Evolutionary conservation across 2,888 invertebrate species (phyloP).

Genomic region (Apamea crenata): DNA sequence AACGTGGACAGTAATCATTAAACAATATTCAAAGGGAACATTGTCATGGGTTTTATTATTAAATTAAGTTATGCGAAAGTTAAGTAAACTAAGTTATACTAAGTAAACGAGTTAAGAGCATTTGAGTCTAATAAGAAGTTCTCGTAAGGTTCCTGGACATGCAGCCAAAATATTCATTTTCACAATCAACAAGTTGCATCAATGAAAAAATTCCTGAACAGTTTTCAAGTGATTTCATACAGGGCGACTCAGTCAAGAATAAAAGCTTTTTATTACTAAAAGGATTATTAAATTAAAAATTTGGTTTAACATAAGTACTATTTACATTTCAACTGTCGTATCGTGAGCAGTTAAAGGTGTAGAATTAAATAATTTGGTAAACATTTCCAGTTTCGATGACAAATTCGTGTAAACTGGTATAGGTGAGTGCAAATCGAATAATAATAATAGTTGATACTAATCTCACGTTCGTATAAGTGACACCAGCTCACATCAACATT

Average conservation of each 20-base stretch:
- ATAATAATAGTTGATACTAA: slow-evolving; percentile 36
- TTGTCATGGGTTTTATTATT: slow-evolving; percentile 6
- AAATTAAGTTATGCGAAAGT: slow-evolving; percentile 5
- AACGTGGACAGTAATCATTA: slow-evolving; percentile 14
- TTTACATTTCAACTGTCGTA: slow-evolving; percentile 39
- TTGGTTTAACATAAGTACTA: slow-evolving; percentile 38
- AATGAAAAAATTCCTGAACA: slow-evolving; percentile 7
- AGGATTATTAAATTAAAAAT: slow-evolving; percentile 27
- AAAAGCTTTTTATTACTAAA: slow-evolving; percentile 14
- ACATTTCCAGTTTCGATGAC: slow-evolving; percentile 8
- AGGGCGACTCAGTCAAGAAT: slow-evolving; percentile 14
- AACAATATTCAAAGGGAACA: slow-evolving; percentile 28
- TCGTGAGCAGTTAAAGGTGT: slow-evolving; percentile 14
- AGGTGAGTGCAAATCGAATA: slow-evolving; percentile 11
- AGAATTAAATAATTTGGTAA: slow-evolving; percentile 22
- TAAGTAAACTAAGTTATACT: slow-evolving; percentile 2
- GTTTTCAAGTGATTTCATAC: slow-evolving; percentile 12
- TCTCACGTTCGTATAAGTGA: slow-evolving; percentile 35
- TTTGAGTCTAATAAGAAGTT: slow-evolving; percentile 14
- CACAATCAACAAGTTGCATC: slow-evolving; percentile 11
- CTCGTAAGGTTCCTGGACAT: background rate
- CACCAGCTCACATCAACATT: slow-evolving; percentile 25
- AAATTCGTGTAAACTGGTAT: slow-evolving; percentile 6
- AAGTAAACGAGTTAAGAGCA: slow-evolving; percentile 14
- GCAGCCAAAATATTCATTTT: slow-evolving; percentile 16